Evolutionary conservation across 1,140 invertebrate genomes (phyloP).

Genomic region (Sarcophaga peregrina): DNA sequence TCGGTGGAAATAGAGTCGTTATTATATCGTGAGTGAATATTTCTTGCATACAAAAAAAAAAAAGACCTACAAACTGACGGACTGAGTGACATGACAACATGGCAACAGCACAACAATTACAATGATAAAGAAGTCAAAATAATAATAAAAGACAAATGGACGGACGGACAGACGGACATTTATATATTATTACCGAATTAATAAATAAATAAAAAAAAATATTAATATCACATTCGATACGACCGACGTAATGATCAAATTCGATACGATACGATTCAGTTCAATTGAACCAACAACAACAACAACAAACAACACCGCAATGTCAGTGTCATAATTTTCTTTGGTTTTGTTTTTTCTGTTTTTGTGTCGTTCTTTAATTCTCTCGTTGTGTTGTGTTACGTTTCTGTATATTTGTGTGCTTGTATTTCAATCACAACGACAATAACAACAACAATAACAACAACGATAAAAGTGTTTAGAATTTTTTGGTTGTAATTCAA

Average conservation of each 20-base stretch:
- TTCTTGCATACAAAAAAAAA: not conserved
- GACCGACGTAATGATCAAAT: not conserved
- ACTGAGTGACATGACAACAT: not conserved
- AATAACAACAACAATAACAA: too few species aligned
- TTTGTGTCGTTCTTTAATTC: not conserved
- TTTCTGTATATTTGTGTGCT: too few species aligned
- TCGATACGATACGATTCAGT: not conserved
- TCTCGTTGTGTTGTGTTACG: not conserved
- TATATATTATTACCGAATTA: not conserved
- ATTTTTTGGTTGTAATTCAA: not conserved
- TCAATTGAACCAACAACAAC: not conserved
- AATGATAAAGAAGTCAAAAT: not conserved
- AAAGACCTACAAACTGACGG: not conserved
- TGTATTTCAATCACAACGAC: too few species aligned
- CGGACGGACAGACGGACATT: not conserved
- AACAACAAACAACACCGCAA: not conserved
- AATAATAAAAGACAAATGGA: not conserved
- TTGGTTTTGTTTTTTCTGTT: not conserved
- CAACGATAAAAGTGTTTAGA: not conserved
- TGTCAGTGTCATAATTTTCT: constrained; percentile 23
- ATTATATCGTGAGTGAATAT: constrained; percentile 11
- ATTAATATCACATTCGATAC: not conserved
- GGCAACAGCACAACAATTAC: not conserved
- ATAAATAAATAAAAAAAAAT: not conserved
- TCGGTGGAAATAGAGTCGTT: not conserved